phyloP scores from a whole-genome alignment of 2,113 vertebrate genomes.

The Ginglymostoma cirratum region DNA sequence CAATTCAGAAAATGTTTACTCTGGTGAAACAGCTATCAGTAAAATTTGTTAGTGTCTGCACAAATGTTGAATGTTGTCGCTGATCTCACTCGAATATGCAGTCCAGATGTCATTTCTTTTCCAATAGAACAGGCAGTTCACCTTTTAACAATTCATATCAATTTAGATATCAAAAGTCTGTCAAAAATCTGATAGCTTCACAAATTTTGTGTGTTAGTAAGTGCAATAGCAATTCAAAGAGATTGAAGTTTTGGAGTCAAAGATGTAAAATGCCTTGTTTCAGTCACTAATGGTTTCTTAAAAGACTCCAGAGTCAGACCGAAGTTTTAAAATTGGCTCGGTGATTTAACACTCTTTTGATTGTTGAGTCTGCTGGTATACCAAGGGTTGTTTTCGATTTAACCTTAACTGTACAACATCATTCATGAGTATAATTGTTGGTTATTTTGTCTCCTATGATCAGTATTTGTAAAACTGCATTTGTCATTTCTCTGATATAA shows the following conservation, averaged over 20 bases:
- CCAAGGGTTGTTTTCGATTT: neutral
- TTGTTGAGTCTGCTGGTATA: neutral
- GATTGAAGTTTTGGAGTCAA: neutral
- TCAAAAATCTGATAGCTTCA: neutral
- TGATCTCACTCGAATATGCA: neutral
- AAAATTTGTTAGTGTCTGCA: neutral
- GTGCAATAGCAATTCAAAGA: neutral
- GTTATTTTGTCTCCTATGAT: neutral
- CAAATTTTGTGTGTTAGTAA: neutral
- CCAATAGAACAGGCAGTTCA: neutral
- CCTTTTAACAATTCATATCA: neutral
- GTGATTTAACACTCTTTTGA: neutral
- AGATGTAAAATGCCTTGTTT: neutral
- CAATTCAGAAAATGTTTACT: neutral
- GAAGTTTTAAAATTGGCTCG: neutral
- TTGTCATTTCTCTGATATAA: neutral
- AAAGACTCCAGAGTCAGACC: slow-evolving; percentile 3
- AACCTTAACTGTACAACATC: neutral
- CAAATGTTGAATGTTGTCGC: neutral
- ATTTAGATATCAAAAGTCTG: neutral
- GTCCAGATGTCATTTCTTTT: neutral
- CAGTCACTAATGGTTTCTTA: neutral
- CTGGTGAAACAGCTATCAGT: neutral
- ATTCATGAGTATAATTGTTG: neutral
- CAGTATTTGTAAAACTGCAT: neutral